These are phyloP conservation scores for Parnassius apollo DNA, from an alignment of 2,888 invertebrate genomes.

Conservation along the genomic window DNA sequence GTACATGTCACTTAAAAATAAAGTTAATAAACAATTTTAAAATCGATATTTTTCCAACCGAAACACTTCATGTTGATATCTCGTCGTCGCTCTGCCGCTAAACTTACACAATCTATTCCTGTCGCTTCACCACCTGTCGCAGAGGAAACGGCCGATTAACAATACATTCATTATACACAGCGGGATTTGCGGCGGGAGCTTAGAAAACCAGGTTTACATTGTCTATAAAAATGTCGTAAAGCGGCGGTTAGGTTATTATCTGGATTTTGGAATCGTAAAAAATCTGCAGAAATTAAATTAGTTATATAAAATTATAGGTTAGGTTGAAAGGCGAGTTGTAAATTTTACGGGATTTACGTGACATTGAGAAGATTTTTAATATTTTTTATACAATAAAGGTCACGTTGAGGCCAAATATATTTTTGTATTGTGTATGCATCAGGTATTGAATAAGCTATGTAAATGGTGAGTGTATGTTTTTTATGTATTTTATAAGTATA, in stretches of 20 bases:
- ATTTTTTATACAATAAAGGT: no score
- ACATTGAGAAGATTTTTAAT: no score
- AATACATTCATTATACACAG: conserved; percentile 32
- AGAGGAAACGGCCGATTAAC: conserved; percentile 34
- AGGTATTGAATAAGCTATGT: neutral
- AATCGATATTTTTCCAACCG: neutral
- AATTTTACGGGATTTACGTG: neutral
- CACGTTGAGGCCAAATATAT: conserved; percentile 1
- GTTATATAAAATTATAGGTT: neutral
- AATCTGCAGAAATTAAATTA: conserved; percentile 14
- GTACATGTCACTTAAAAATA: no score
- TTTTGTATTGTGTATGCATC: conserved; percentile 3
- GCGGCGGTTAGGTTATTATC: conserved; percentile 20
- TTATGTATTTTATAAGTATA: conserved; percentile 6
- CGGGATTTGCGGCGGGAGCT: conserved; percentile 5
- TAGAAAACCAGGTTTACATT: neutral
- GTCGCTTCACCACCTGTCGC: conserved; percentile 39
- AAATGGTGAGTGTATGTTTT: neutral
- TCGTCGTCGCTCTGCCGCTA: neutral
- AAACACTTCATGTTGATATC: conserved; percentile 2
- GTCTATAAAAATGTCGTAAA: conserved; percentile 23
- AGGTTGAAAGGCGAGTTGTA: neutral
- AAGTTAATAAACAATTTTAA: no score
- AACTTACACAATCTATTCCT: conserved; percentile 32
- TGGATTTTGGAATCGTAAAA: conserved; percentile 23